Evolutionary conservation across 1,140 invertebrate species (phyloP), one percentile per base, ranked within the genome.

Genomic region (Linepithema humile): DNA sequence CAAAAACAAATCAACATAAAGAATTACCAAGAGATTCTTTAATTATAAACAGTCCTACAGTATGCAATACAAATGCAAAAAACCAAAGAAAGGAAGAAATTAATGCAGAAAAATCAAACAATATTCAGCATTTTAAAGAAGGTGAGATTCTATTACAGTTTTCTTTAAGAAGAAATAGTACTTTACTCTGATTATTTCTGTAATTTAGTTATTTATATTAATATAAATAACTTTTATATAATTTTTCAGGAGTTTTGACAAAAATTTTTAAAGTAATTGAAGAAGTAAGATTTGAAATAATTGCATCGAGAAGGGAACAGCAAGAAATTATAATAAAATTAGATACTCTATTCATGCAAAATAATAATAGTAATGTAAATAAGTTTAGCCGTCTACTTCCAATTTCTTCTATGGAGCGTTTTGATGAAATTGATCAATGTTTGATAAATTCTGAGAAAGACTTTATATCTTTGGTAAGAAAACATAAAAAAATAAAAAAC

Each of bases 341-440:
- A 17, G 40, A 65, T 29, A 10, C 23, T 65, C 10, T 65, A 45
- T 2, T 65, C 6, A 29, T 20, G 26, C 0, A 3, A 45, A 65
- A 65, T 65, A 1, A 65, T 12, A 26, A 65, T 7, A 65, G 17
- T 4, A 45, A 1, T 3, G 9, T 43, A 67, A 67, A 67, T 17
- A 67, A 67, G 1, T 67, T 67, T 3, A 67, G 64, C 7, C 64
- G 15, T 2, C 2, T 67, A 45, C 40, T 67, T 67, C 64, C 64
- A 3, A 45, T 67, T 29, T 10, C 64, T 45, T 45, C 64, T 17
- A 17, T 67, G 2, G 40, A 67, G 10, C 45, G 38, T 45, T 67
- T 67, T 10, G n/a, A 45, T 9, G 62, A 65, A 43, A 65, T 65
- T 40, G 62, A 65, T 43, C 1, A 65, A 2, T 26, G 4, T 65